Evolutionary conservation across 2,888 invertebrate genomes (phyloP), one percentile per base, ranked within the genome.

Genomic region (Creontiades dilutus): DNA sequence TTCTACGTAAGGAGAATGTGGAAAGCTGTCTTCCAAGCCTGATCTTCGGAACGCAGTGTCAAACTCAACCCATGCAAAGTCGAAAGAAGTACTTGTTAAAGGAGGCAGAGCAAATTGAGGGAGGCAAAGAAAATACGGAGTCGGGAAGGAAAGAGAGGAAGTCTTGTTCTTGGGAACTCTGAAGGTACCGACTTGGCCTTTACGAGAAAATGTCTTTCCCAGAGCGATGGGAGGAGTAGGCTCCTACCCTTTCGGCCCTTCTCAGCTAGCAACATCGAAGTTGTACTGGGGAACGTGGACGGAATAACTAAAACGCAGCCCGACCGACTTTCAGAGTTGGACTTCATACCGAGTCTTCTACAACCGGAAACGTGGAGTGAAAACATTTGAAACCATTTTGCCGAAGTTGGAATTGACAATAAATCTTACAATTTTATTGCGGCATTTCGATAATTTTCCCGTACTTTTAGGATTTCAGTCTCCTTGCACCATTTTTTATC

Each of bases 171-270:
- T 23, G 68, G 68, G 9, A 68, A 68, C 68, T 68, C 23, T 68
- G 68, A 68, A 68, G 68, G 68, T 23, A 68, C 23, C 68, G 68
- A 23, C 68, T 68, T 68, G 68, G 23, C 68, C 23, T 68, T 68
- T 68, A 27, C 68, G 68, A 68, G 68, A 68, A 68, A 68, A 68
- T 23, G 68, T 68, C 68, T 68, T 68, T 27, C 19, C 12, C 68
- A 23, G 23, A 68, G 23, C 9, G 23, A 68, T 23, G 68, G 12
- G 27, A 4, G 68, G 13, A 68, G 68, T 68, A 23, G 68, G n/a
- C 23, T 68, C 13, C 68, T 5, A 37, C 7, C 37, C 37, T 7
- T n/a, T 57, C 57, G 57, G n/a, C 0, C 57, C 57, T 37, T 37
- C 37, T 14, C 57, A 11, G 57, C 57, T 57, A 57, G 14, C n/a